Conservation (phyloP, 2,113 vertebrate genomes). For the Pelodiscus sinensis region DNA sequence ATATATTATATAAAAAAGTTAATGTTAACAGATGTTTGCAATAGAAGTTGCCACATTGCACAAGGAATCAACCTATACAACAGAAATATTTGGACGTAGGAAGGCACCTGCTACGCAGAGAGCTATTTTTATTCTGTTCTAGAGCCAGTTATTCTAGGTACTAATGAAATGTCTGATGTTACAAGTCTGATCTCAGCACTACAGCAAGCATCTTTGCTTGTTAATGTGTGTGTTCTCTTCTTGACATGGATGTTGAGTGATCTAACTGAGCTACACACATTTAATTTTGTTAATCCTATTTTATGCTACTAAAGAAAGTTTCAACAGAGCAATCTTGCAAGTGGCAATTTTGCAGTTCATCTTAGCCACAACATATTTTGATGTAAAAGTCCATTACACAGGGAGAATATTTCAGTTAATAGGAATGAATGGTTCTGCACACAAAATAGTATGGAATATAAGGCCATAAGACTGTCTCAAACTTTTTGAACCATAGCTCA, state of each 20-base stretch:
- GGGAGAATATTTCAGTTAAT: conserved; percentile 33
- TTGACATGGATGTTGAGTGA: accelerated
- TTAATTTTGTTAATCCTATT: not conserved
- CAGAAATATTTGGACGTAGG: not conserved
- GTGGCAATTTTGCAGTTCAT: not conserved
- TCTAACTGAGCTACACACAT: accelerated
- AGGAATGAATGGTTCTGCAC: conserved; percentile 39
- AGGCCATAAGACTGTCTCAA: conserved; percentile 32
- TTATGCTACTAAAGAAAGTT: not conserved
- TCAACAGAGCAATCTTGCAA: not conserved
- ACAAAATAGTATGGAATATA: conserved; percentile 24
- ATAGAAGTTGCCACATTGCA: not conserved
- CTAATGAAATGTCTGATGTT: not conserved
- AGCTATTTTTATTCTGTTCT: not conserved
- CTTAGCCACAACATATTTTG: not conserved
- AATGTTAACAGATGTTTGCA: not conserved
- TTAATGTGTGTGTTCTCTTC: not conserved
- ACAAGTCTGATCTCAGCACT: not conserved
- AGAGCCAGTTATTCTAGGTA: not conserved
- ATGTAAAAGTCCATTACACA: conserved; percentile 25
- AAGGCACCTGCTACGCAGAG: not conserved
- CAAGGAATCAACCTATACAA: not conserved
- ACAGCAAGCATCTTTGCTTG: not conserved
- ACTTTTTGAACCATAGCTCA: too few relatives aligned
- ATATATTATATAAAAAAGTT: not conserved